A percentile compares a stretch with the other conserved stretches of the same genome.
These are phyloP conservation scores for Lordiphosa clarofinis DNA, from an alignment of 1,140 invertebrate species.

Conservation along the genomic window DNA sequence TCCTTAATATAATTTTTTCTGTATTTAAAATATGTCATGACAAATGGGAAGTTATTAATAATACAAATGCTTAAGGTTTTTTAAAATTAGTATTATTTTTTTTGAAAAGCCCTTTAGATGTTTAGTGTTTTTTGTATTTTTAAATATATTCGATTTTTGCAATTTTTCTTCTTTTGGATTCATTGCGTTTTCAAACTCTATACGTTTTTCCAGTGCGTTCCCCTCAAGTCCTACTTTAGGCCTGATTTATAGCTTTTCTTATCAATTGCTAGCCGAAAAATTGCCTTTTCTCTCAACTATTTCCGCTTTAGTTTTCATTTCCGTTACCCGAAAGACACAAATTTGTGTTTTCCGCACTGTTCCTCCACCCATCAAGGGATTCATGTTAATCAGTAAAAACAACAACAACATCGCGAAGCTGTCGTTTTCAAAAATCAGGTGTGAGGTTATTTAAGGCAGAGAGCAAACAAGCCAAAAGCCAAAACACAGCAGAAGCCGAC, in stretches of 20 bases:
- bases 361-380: conserved; percentile 24
- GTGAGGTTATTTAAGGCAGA: conserved; percentile 7
- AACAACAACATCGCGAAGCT: conserved; percentile 24
- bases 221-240: too few relatives aligned
- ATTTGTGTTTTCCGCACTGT: conserved; percentile 14
- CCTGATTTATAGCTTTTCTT: conserved; percentile 17
- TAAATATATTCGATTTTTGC: too few relatives aligned
- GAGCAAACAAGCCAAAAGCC: conserved; percentile 12
- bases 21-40: too few relatives aligned
- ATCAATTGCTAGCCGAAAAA: conserved; percentile 14
- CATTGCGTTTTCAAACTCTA: too few relatives aligned
- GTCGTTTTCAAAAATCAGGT: not conserved
- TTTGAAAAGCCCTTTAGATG: too few relatives aligned
- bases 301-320: conserved; percentile 46
- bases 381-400: conserved; percentile 44
- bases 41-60: too few relatives aligned
- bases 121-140: too few relatives aligned
- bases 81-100: too few relatives aligned
- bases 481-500: conserved; percentile 12
- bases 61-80: too few relatives aligned
- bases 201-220: too few relatives aligned
- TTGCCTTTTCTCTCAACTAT: conserved; percentile 7
- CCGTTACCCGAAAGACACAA: conserved; percentile 23
- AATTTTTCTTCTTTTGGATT: too few relatives aligned
- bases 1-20: too few relatives aligned